Evolutionary conservation across 2,888 invertebrate genomes (phyloP).

Genomic region (Dryadula phaetusa): DNA sequence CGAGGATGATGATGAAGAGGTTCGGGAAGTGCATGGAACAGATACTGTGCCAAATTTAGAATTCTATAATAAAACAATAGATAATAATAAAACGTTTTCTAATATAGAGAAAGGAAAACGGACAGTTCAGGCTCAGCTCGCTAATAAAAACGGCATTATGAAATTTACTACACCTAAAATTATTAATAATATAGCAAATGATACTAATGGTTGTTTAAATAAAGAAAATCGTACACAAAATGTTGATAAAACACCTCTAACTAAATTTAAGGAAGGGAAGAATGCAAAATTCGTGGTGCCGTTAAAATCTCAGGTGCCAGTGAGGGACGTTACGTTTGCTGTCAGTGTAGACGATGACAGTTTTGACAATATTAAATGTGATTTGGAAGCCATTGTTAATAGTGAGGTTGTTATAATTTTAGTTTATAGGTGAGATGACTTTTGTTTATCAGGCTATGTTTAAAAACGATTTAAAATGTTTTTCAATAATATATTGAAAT

Average conservation of each 20-base stretch:
- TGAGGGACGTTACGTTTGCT: slow-evolving; percentile 58
- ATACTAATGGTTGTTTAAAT: background rate
- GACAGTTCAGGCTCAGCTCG: slow-evolving; percentile 65
- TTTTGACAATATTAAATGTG: slow-evolving; percentile 36
- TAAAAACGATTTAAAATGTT: too few relatives aligned
- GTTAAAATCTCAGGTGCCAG: slow-evolving; percentile 64
- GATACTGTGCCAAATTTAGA: slow-evolving; percentile 27
- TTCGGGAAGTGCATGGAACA: background rate
- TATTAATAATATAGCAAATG: background rate
- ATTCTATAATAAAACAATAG: background rate
- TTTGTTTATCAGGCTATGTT: too few relatives aligned
- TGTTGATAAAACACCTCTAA: slow-evolving; percentile 11
- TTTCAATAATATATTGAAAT: too few relatives aligned
- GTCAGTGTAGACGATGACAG: slow-evolving; percentile 52
- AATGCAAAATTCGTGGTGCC: slow-evolving; percentile 64
- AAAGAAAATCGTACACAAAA: slow-evolving; percentile 10
- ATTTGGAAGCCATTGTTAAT: slow-evolving; percentile 38
- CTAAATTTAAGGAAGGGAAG: slow-evolving; percentile 53
- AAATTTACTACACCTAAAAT: slow-evolving; percentile 64
- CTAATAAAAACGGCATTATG: slow-evolving; percentile 72
- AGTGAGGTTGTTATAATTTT: slow-evolving; percentile 54
- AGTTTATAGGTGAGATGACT: slow-evolving; percentile 56
- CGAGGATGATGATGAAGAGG: background rate
- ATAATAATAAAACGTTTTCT: background rate
- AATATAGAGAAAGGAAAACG: slow-evolving; percentile 16